These are phyloP conservation scores for Erebia epiphron DNA, from an alignment of 2,888 invertebrate genomes.

Conservation along the genomic window DNA sequence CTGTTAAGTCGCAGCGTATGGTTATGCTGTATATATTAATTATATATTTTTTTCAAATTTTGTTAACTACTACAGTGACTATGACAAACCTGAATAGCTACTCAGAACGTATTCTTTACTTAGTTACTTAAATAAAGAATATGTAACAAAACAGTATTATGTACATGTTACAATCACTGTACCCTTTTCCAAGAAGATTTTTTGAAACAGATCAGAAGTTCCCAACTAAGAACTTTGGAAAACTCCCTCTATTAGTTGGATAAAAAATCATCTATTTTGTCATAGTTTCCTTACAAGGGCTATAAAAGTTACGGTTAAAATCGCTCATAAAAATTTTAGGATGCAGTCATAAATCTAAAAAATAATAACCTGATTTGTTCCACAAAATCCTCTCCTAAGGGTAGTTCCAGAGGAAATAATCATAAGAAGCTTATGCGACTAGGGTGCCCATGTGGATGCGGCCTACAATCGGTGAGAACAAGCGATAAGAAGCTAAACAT, in stretches of 20 bases:
- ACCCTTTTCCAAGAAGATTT: not conserved
- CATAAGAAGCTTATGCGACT: constrained; percentile 38
- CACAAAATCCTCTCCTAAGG: constrained; percentile 24
- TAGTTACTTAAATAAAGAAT: no score
- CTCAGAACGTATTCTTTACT: no score
- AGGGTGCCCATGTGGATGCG: constrained; percentile 30
- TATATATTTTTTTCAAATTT: no score
- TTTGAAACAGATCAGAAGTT: constrained; percentile 6
- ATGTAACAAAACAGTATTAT: no score
- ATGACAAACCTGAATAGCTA: no score
- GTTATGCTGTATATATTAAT: no score
- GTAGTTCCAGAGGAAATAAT: constrained; percentile 29
- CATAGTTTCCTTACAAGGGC: not conserved
- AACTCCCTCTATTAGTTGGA: not conserved
- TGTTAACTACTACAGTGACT: no score
- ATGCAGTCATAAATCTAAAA: no score
- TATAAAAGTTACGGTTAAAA: not conserved
- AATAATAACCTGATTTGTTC: not conserved
- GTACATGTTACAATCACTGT: constrained; percentile 1
- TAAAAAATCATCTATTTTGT: not conserved
- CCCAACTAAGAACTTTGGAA: not conserved
- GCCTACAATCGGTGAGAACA: constrained; percentile 22
- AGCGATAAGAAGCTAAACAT: constrained; percentile 34
- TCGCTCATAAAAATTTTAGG: no score
- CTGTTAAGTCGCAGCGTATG: no score